Evolutionary conservation across 2,888 invertebrate genomes (phyloP).

Genomic region (Periphyllus acericola): DNA sequence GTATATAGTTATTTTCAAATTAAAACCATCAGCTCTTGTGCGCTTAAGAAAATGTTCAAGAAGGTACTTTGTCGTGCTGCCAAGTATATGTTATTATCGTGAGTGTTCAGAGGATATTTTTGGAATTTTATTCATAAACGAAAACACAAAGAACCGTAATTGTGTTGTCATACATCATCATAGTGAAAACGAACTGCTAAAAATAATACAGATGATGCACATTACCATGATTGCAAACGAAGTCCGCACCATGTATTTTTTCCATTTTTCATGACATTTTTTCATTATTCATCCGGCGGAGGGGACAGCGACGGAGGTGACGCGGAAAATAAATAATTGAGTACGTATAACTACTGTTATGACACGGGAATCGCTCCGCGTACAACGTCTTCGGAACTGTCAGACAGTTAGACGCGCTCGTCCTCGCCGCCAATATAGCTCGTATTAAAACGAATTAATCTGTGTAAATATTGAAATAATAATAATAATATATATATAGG

Average conservation of each 20-base stretch:
- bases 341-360: background rate
- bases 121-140: background rate
- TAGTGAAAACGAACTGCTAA: background rate
- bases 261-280: background rate
- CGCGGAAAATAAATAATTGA: background rate
- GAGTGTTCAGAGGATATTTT: background rate
- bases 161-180: background rate
- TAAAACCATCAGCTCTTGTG: background rate
- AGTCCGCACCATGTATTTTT: background rate
- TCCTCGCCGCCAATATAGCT: background rate
- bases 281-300: background rate
- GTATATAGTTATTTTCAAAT: background rate
- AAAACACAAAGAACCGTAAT: background rate
- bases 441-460: constrained; percentile 17
- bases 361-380: background rate
- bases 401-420: background rate
- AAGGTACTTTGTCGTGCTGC: background rate
- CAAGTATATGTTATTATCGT: background rate
- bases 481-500: background rate
- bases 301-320: background rate
- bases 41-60: background rate
- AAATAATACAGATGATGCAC: background rate
- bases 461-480: background rate
- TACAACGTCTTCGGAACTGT: background rate
- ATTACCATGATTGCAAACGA: background rate